A percentile compares a stretch with the other conserved stretches of the same genome.
Evolutionary conservation across 2,888 invertebrate species (phyloP).

Genomic region (Caenorhabditis sp.): DNA sequence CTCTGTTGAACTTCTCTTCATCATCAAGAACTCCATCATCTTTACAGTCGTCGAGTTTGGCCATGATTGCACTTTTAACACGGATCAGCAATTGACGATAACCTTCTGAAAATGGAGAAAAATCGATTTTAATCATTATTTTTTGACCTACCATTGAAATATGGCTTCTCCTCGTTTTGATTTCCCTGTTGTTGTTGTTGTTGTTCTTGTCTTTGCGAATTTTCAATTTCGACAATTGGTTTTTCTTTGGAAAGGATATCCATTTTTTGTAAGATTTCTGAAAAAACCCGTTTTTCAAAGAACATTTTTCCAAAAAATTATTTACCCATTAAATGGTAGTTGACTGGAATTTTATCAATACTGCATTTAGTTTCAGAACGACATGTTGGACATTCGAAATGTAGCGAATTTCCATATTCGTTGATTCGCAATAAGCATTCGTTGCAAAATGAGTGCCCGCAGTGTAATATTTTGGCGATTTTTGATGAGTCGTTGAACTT

Average conservation of each 20-base stretch:
- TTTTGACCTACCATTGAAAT: not conserved
- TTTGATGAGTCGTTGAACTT: conserved; percentile 22
- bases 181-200: not conserved
- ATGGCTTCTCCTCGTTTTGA: not conserved
- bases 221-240: conserved; percentile 11
- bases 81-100: not conserved
- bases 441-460: conserved; percentile 27
- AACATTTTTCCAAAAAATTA: no score
- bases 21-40: not conserved
- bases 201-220: not conserved
- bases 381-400: conserved; percentile 24
- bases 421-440: conserved; percentile 14
- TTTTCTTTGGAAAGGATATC: conserved; percentile 6
- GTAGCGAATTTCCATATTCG: conserved; percentile 15
- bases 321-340: conserved; percentile 21
- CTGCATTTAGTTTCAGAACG: conserved; percentile 16
- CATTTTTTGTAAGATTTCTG: not conserved
- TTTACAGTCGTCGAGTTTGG: not conserved
- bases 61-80: not conserved
- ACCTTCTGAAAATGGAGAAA: not conserved
- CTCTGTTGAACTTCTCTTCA: not conserved
- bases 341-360: not conserved
- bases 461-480: conserved; percentile 15
- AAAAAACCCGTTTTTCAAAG: not conserved
- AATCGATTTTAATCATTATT: no score